Percentiles rank a stretch among this genome's conserved stretches.
phyloP scores from a whole-genome alignment of 2,797 vertebrate genomes.

The Takifugu rubripes region DNA sequence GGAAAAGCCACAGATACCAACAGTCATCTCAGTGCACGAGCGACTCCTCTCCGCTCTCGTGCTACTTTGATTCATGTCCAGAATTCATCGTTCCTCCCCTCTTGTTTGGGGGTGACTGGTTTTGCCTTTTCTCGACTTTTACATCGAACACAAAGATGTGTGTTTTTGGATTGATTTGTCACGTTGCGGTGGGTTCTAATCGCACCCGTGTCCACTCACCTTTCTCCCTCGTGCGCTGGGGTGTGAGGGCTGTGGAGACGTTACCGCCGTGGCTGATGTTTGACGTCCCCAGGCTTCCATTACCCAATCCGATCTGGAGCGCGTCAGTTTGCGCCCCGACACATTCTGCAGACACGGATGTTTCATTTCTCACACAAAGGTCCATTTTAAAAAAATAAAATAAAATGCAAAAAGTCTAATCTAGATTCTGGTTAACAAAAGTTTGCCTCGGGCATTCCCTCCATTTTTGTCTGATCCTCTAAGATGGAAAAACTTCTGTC shows the following conservation, averaged over 20 bases:
- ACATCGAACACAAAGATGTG: too few relatives aligned
- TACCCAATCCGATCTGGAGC: constrained; percentile 41
- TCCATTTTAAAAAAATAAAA: constrained; percentile 50
- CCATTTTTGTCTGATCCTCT: not conserved
- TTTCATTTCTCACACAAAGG: constrained; percentile 55
- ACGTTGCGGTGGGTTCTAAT: too few relatives aligned
- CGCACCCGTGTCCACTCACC: constrained; percentile 54
- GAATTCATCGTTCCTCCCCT: too few relatives aligned
- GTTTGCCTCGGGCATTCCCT: constrained; percentile 1
- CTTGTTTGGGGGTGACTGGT: too few relatives aligned
- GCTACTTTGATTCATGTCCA: too few relatives aligned
- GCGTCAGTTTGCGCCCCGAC: constrained; percentile 44
- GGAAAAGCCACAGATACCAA: too few relatives aligned
- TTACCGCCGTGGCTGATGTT: constrained; percentile 70
- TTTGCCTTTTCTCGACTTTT: too few relatives aligned
- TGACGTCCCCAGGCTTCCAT: constrained; percentile 56
- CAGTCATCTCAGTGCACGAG: too few relatives aligned
- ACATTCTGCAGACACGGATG: constrained; percentile 50
- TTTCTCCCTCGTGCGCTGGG: constrained; percentile 46
- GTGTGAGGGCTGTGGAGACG: constrained; percentile 37
- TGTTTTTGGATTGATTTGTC: too few relatives aligned
- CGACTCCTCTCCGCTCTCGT: too few relatives aligned
- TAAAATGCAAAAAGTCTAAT: not conserved
- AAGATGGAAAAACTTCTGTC: constrained; percentile 6
- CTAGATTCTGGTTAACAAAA: constrained; percentile 1